A percentile compares a stretch with the other conserved stretches of the same genome.
phyloP scores from a whole-genome alignment of 2,888 invertebrate species.

The Emesis furor region DNA sequence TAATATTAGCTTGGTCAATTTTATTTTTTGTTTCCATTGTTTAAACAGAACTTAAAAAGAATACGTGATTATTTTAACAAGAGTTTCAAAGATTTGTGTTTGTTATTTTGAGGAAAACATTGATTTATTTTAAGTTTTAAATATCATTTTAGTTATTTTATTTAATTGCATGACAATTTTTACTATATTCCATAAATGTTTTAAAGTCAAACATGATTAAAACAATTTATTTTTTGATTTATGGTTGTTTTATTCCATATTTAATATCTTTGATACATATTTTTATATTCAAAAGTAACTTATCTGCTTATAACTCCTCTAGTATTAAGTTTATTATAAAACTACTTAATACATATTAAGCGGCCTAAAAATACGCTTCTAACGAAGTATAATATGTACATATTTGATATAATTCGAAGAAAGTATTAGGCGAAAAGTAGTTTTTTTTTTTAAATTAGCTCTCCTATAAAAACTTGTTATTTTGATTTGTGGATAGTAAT shows the following conservation, averaged over 20 bases:
- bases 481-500: slow-evolving; percentile 33
- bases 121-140: not conserved
- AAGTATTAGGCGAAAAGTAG: slow-evolving; percentile 25
- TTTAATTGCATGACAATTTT: slow-evolving; percentile 6
- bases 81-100: not conserved
- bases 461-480: slow-evolving; percentile 15
- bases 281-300: slow-evolving; percentile 29
- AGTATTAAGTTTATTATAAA: not conserved
- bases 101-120: slow-evolving; percentile 4
- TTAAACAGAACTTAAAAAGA: slow-evolving; percentile 10
- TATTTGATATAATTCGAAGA: slow-evolving; percentile 29
- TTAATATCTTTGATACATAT: slow-evolving; percentile 11
- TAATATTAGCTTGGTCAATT: slow-evolving; percentile 7
- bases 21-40: slow-evolving; percentile 9
- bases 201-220: slow-evolving; percentile 6
- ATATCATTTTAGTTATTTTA: slow-evolving; percentile 8
- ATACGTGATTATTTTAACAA: not conserved
- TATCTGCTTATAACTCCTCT: slow-evolving; percentile 17
- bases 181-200: slow-evolving; percentile 22
- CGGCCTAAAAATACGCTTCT: slow-evolving; percentile 25
- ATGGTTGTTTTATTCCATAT: slow-evolving; percentile 24
- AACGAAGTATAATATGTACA: slow-evolving; percentile 25
- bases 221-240: slow-evolving; percentile 20
- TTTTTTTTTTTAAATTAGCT: slow-evolving; percentile 24
- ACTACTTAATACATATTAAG: slow-evolving; percentile 10